Evolutionary conservation across 1,140 invertebrate species (phyloP).

Genomic region (Trypoxylus dichotomus): DNA sequence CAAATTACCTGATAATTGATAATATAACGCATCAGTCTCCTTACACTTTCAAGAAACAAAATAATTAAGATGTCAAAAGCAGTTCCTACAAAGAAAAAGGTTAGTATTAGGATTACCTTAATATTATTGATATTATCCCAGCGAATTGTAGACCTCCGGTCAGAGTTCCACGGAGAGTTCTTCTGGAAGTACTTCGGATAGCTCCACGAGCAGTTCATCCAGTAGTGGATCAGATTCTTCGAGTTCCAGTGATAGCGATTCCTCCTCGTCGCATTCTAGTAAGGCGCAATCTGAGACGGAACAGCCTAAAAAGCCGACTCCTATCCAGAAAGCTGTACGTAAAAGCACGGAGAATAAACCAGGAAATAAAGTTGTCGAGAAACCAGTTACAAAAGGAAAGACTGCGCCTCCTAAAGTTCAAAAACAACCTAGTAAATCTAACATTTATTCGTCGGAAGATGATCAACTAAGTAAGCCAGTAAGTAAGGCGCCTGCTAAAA

Average conservation of each 20-base stretch:
- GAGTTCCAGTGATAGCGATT: slow-evolving; percentile 66
- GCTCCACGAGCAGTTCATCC: slow-evolving; percentile 65
- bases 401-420: slow-evolving; percentile 52
- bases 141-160: slow-evolving; percentile 30
- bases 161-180: slow-evolving; percentile 60
- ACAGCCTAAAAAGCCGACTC: slow-evolving; percentile 57
- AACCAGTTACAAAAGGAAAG: slow-evolving; percentile 46
- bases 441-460: slow-evolving; percentile 58
- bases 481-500: slow-evolving; percentile 45
- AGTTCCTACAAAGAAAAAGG: slow-evolving; percentile 35
- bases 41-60: neutral
- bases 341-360: slow-evolving; percentile 48
- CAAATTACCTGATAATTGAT: neutral
- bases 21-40: no score
- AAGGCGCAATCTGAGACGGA: slow-evolving; percentile 55
- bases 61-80: slow-evolving; percentile 33
- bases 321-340: slow-evolving; percentile 52
- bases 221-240: slow-evolving; percentile 71
- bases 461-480: slow-evolving; percentile 43
- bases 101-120: slow-evolving; percentile 12
- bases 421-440: slow-evolving; percentile 49
- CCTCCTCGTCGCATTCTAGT: slow-evolving; percentile 55
- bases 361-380: slow-evolving; percentile 35
- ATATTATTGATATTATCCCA: neutral
- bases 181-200: slow-evolving; percentile 52